Evolutionary conservation across 2,888 invertebrate genomes (phyloP), one percentile per base, ranked within the genome.

Genomic region (Helicoverpa assulta): DNA sequence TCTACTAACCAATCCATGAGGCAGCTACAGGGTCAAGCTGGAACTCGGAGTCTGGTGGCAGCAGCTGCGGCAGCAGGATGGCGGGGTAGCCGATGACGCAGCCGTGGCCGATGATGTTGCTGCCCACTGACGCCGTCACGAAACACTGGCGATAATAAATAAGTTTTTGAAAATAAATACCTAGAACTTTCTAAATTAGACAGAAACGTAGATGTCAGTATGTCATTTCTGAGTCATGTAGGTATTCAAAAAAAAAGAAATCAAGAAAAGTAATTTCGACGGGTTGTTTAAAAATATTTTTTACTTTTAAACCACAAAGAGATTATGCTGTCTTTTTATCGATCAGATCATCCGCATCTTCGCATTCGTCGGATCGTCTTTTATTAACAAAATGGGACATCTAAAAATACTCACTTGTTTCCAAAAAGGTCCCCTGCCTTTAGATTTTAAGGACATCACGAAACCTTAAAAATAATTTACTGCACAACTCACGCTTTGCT

Each of bases 21-120:
- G 91, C 91, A 52, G 93, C 86, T 5, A 89, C 88, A 16, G 82
- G 71, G n/a, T 84, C 89, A 1, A 95, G 86, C 0, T 76, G 80
- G n/a, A 95, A 86, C 1, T 81, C 71, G 5, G 91, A 85, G 26
- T 86, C 86, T 0, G 80, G 73, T 2, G 76, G 59, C 54, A 90
- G 86, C 18, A 96, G 88, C 84, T 96, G 96, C 0, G 96, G 96
- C 51, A 96, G 83, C 60, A 96, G 84, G 40, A 96, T 92, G 0
- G 96, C 96, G 0, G 96, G 96, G 85, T 94, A 96, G 0, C 96
- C 96, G 40, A 89, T 71, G 7, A 83, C 84, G 56, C 82, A 86
- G 58, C 90, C 90, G 52, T 87, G 87, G 0, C 89, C 88, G 6
- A 89, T 75, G 12, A 88, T 83, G 76, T 90, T 89, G 76, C 79